Evolutionary conservation across 2,888 invertebrate genomes (phyloP).

Genomic region (Diogma glabrata): DNA sequence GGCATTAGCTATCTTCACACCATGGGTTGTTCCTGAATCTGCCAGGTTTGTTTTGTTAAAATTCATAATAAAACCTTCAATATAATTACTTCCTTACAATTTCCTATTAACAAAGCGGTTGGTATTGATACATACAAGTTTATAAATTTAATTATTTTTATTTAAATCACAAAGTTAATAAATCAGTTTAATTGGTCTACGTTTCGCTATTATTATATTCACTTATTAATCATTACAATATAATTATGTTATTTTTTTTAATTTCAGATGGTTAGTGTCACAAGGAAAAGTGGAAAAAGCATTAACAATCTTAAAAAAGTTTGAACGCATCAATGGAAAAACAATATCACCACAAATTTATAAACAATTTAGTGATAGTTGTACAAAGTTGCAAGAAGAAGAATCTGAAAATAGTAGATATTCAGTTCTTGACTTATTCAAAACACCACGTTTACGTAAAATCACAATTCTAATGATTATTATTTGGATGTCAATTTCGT

Average conservation of each 20-base stretch:
- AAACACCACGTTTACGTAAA: conserved; percentile 60
- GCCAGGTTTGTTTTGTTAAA: no score
- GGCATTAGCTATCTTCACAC: conserved; percentile 55
- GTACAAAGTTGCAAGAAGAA: conserved; percentile 54
- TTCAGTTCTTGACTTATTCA: conserved; percentile 71
- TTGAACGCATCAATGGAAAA: conserved; percentile 67
- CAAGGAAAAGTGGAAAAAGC: conserved; percentile 75
- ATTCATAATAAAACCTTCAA: no score
- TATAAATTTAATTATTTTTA: no score
- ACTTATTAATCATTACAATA: no score
- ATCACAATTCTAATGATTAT: conserved; percentile 67
- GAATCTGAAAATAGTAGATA: conserved; percentile 58
- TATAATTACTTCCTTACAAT: no score
- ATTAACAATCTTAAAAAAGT: conserved; percentile 61
- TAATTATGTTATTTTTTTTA: neutral
- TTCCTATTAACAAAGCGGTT: no score
- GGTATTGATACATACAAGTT: no score
- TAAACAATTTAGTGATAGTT: conserved; percentile 53
- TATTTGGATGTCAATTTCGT: conserved; percentile 82
- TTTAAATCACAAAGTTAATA: no score
- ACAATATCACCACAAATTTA: conserved; percentile 63
- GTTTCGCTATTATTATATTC: no score
- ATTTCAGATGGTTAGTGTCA: conserved; percentile 66
- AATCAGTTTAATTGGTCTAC: no score
- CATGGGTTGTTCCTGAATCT: conserved; percentile 72